Percentiles rank a stretch among this genome's conserved stretches.
phyloP scores from a whole-genome alignment of 2,113 vertebrate species.

The Dryoscopus gambensis region DNA sequence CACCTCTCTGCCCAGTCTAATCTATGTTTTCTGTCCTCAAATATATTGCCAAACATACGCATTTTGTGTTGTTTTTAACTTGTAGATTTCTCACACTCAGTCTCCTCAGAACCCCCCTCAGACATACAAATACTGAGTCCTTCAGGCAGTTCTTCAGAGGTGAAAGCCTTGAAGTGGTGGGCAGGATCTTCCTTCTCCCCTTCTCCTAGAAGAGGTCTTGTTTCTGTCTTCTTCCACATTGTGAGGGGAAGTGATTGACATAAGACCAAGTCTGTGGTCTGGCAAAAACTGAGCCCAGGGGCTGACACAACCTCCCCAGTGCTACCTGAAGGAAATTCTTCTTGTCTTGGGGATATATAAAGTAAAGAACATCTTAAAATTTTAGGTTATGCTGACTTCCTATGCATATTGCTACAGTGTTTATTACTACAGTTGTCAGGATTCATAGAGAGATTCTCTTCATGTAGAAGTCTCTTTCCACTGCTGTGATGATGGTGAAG shows the following conservation, averaged over 20 bases:
- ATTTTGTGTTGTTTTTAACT: background rate
- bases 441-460: background rate
- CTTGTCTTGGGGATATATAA: background rate
- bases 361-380: background rate
- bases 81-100: background rate
- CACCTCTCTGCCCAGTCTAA: background rate
- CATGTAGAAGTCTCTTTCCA: background rate
- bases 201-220: background rate
- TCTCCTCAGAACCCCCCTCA: background rate
- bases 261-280: background rate
- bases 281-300: background rate
- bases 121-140: background rate
- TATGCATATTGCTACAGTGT: background rate
- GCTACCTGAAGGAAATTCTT: background rate
- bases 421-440: background rate
- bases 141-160: background rate
- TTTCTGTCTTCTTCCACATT: background rate
- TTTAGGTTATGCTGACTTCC: background rate
- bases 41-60: background rate
- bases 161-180: background rate
- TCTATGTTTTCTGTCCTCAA: background rate
- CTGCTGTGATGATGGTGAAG: background rate
- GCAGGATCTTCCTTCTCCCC: background rate
- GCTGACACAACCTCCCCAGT: background rate
- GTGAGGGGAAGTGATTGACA: accelerated